Evolutionary conservation across 1,140 invertebrate genomes (phyloP).

Genomic region (Tetramorium parvispinum): DNA sequence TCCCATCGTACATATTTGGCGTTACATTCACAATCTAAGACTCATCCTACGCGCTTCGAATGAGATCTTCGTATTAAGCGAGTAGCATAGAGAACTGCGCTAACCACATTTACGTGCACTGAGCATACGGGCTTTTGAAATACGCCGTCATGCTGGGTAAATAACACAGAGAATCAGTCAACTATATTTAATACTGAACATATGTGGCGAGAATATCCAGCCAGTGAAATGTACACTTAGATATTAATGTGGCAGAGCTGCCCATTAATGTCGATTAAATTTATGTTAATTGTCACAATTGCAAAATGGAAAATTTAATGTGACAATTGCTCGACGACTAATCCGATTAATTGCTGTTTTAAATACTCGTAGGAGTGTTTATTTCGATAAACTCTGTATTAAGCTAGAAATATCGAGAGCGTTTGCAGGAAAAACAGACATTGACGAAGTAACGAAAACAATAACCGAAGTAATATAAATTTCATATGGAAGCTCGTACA

Average conservation of each 20-base stretch:
- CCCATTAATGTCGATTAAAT: slow-evolving; percentile 5
- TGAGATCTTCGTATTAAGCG: slow-evolving; percentile 15
- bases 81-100: background rate
- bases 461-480: slow-evolving; percentile 13
- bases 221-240: background rate
- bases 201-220: background rate
- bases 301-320: background rate
- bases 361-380: background rate
- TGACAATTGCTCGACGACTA: background rate
- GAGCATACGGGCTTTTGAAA: slow-evolving; percentile 32
- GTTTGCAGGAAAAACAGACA: background rate
- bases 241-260: slow-evolving; percentile 6
- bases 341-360: background rate
- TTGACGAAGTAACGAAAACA: background rate
- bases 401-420: background rate
- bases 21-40: background rate
- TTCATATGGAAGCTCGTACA: background rate
- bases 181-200: background rate
- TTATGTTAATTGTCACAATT: background rate
- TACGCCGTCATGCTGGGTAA: background rate
- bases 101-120: slow-evolving; percentile 23
- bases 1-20: slow-evolving; percentile 4
- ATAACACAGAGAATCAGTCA: slow-evolving; percentile 25
- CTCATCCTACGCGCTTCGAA: background rate
- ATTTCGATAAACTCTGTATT: background rate